Evolutionary conservation across 2,888 invertebrate species (phyloP), one percentile per base, ranked within the genome.

Genomic region (Heliconius charithonia): DNA sequence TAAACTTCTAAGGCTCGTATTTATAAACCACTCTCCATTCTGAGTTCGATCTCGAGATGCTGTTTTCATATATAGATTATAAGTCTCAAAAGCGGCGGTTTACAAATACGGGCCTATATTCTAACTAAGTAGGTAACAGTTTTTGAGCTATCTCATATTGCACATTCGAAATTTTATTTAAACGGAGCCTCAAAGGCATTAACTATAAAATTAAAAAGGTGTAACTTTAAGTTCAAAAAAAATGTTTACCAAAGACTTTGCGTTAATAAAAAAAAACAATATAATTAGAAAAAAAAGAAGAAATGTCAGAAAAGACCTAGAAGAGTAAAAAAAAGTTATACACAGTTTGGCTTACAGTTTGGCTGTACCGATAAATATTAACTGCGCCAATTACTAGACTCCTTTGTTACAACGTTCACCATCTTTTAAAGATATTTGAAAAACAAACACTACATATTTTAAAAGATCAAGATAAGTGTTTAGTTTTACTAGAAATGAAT

Each of bases 91-190:
- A 51, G 19, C 51, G 51, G 51, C 7, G 51, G 51, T 19, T 51
- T 51, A 51, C 22, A 51, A 51, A 6, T 51, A 51, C 7, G 19
- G 51, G 51, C 19, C 19, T 51, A 19, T 51, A 7, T 59, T 59
- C 59, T 59, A 91, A 87, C 89, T 92, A 86, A 83, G 87, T 88
- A 91, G 90, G 89, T 91, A 91, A 91, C 90, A 83, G 86, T 82
- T 83, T 87, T 92, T 92, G 92, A 92, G 92, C 92, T 90, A 88
- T 78, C 76, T 74, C 75, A 78, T 90, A 91, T 92, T 91, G 91
- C 92, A 92, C 89, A 83, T 84, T 67, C 84, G 82, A 87, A 83
- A 83, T 71, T 62, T 65, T 45, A 63, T 75, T 75, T 41, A 69
- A 62, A 77, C 37, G 62, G 67, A 72, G 65, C 37, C 59, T 62